Conservation (phyloP, 2,113 vertebrate species). For the Carettochelys insculpta region DNA sequence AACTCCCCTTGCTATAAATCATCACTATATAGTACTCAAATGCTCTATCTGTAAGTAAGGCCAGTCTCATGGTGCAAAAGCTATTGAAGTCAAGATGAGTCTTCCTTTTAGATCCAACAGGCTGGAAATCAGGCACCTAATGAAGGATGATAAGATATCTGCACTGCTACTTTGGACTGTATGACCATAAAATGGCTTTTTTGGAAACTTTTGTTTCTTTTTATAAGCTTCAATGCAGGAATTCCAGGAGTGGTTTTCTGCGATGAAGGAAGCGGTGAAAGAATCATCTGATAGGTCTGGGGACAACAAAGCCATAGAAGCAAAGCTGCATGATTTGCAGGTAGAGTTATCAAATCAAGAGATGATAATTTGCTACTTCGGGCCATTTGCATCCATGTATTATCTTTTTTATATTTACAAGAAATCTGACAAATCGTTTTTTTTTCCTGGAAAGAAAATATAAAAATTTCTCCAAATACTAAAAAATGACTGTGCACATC, state of each 20-base stretch:
- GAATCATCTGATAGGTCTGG: constrained; percentile 83
- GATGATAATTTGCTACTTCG: neutral
- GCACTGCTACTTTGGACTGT: neutral
- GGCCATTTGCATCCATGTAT: neutral
- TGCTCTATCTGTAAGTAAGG: neutral
- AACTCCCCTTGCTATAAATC: neutral
- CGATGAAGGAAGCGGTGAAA: constrained; percentile 80
- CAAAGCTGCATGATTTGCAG: constrained; percentile 87
- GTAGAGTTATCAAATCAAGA: constrained; percentile 67
- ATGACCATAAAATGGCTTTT: neutral
- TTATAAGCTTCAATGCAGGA: constrained; percentile 85
- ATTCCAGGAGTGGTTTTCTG: constrained; percentile 88
- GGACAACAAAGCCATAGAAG: constrained; percentile 79
- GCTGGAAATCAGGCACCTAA: neutral
- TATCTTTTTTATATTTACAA: neutral
- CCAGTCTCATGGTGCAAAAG: neutral
- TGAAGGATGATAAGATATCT: neutral
- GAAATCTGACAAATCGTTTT: neutral
- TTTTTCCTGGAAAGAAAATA: neutral
- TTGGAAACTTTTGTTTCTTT: neutral
- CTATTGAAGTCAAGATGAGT: neutral
- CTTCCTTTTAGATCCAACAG: neutral
- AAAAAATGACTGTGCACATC: neutral
- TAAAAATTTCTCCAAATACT: neutral
- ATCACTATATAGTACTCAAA: neutral